Percentiles rank a stretch among this genome's conserved stretches.
These are phyloP conservation scores for Botrylloides violaceus DNA, from an alignment of 23 tunicate genomes.

Conservation along the genomic window DNA sequence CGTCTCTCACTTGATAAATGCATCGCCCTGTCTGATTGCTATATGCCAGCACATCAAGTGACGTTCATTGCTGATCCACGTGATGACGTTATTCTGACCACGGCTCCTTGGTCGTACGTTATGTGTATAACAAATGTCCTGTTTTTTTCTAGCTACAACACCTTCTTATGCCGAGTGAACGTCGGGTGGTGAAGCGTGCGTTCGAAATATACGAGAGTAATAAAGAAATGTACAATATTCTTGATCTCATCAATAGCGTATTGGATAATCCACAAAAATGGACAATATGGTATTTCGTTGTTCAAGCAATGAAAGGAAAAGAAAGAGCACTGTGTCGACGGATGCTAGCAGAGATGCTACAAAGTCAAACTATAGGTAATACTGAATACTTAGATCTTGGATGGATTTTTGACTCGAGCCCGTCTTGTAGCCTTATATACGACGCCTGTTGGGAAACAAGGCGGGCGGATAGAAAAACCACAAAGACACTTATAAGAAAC, in stretches of 20 bases:
- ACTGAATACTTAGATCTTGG: background rate
- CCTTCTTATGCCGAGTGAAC: conserved; percentile 22
- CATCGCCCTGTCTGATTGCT: no score
- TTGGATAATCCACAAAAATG: conserved; percentile 24
- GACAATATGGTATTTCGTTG: conserved; percentile 39
- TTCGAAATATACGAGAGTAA: conserved; percentile 23
- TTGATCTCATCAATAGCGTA: conserved; percentile 36
- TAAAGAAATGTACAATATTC: conserved; percentile 31
- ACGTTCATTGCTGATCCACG: no score
- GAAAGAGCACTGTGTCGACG: conserved; percentile 29
- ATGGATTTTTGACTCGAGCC: background rate
- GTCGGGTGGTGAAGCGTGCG: conserved; percentile 21
- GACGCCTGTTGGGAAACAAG: background rate
- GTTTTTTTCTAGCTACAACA: conserved; percentile 7
- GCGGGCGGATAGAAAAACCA: no score
- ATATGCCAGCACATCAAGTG: no score
- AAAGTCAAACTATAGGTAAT: conserved; percentile 17
- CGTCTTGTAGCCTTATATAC: background rate
- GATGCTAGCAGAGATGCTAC: conserved; percentile 33
- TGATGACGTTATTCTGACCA: no score
- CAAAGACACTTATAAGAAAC: background rate
- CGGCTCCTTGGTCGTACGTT: no score
- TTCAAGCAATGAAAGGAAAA: conserved; percentile 14
- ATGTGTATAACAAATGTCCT: no score
- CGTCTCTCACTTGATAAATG: no score